Conservation (phyloP, 2,888 invertebrate species). For the Hylaea fasciaria region DNA sequence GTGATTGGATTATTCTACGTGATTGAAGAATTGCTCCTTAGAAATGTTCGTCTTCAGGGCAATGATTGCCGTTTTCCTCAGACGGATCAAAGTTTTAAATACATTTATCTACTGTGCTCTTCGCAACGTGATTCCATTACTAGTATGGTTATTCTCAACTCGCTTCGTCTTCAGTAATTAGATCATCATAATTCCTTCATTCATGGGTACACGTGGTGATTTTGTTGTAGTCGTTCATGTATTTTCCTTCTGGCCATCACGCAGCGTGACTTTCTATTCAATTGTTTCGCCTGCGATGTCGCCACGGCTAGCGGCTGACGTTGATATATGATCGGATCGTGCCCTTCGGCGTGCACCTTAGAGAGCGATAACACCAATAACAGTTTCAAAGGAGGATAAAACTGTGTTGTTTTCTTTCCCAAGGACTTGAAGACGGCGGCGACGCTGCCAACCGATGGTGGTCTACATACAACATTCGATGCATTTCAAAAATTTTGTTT, state of each 20-base stretch:
- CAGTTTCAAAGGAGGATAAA: no score
- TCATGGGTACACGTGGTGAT: conserved; percentile 15
- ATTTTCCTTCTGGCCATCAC: conserved; percentile 19
- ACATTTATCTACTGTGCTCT: conserved; percentile 12
- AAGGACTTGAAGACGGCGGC: conserved; percentile 64
- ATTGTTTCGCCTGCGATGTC: conserved; percentile 48
- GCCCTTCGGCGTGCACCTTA: conserved; percentile 36
- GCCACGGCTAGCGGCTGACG: conserved; percentile 54
- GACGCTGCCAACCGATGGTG: conserved; percentile 43
- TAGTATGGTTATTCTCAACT: conserved; percentile 42
- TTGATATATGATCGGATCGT: conserved; percentile 40
- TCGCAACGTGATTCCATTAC: conserved; percentile 48
- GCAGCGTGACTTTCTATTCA: conserved; percentile 27
- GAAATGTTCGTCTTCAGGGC: conserved; percentile 18
- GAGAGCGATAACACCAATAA: no score
- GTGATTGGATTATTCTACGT: conserved; percentile 38
- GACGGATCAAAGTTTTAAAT: conserved; percentile 8
- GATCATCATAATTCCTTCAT: conserved; percentile 12
- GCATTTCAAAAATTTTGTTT: conserved; percentile 50
- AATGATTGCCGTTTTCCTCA: not conserved
- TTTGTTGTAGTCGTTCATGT: conserved; percentile 14
- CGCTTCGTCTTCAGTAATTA: conserved; percentile 9
- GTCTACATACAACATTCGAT: conserved; percentile 39
- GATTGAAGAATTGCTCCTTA: conserved; percentile 27
- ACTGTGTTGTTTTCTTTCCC: conserved; percentile 74